A percentile compares a stretch with the other conserved stretches of the same genome.
phyloP scores from a whole-genome alignment of 2,113 vertebrate genomes.

The Apeltes quadracus region DNA sequence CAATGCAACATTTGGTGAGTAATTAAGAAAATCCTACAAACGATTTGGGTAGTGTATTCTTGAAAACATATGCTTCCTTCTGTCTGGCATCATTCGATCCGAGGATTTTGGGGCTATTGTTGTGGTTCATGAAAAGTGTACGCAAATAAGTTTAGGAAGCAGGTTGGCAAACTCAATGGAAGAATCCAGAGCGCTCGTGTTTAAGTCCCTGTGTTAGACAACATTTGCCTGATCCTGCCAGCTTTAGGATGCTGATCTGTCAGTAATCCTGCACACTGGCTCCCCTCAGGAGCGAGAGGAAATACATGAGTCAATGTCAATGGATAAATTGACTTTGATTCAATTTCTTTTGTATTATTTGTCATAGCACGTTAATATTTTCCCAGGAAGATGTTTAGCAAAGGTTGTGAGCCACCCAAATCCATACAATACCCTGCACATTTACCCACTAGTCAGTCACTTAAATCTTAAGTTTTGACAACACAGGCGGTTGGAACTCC shows the following conservation, averaged over 20 bases:
- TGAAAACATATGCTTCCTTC: slow-evolving; percentile 11
- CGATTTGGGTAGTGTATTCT: neutral
- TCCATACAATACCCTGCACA: neutral
- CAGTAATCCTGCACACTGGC: slow-evolving; percentile 37
- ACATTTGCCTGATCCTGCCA: slow-evolving; percentile 36
- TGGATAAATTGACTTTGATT: slow-evolving; percentile 16
- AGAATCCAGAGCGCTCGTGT: slow-evolving; percentile 31
- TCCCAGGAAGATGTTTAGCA: neutral
- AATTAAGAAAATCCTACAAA: neutral
- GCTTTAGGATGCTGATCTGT: slow-evolving; percentile 35
- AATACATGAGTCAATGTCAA: neutral
- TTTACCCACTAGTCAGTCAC: neutral
- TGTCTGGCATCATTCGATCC: neutral
- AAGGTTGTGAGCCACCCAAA: neutral
- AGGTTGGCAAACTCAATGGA: slow-evolving; percentile 4
- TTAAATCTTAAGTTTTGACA: slow-evolving; percentile 9
- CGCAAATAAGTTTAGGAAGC: slow-evolving; percentile 22
- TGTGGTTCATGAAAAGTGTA: slow-evolving; percentile 28
- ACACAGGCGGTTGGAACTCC: neutral
- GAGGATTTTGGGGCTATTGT: neutral
- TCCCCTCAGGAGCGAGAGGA: slow-evolving; percentile 22
- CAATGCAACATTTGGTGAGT: neutral
- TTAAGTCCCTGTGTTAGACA: slow-evolving; percentile 43
- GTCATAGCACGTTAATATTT: neutral
- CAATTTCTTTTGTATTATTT: slow-evolving; percentile 20